A percentile compares a stretch with the other conserved stretches of the same genome.
phyloP scores from a whole-genome alignment of 2,797 vertebrate genomes.

The Austrolebias charrua region DNA sequence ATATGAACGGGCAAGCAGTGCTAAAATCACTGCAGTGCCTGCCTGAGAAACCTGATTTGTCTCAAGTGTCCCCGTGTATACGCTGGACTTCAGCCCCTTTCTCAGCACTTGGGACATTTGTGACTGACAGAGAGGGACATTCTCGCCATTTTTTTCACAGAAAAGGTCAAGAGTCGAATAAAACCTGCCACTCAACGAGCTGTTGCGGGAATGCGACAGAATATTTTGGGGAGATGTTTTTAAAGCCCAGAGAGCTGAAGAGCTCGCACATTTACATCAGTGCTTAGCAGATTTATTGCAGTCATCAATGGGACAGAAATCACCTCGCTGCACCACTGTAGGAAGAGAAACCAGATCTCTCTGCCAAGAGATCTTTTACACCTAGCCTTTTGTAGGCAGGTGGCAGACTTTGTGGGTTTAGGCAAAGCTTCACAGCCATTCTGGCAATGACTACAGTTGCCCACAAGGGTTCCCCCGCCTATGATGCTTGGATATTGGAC shows the following conservation, averaged over 20 bases:
- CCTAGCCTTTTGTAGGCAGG: slow-evolving; percentile 16
- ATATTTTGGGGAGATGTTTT: slow-evolving; percentile 15
- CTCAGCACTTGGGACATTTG: slow-evolving; percentile 7
- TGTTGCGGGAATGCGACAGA: slow-evolving; percentile 23
- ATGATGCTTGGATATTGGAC: neutral
- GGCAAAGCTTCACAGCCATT: slow-evolving; percentile 25
- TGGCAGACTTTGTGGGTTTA: slow-evolving; percentile 10
- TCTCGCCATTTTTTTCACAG: slow-evolving; percentile 22
- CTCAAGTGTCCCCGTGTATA: slow-evolving; percentile 2
- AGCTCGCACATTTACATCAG: slow-evolving; percentile 42
- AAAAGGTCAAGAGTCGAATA: slow-evolving; percentile 47
- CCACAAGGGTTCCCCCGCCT: slow-evolving; percentile 5
- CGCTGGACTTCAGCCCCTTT: slow-evolving; percentile 9
- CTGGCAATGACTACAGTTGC: neutral
- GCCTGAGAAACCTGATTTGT: slow-evolving; percentile 18
- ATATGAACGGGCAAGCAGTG: slow-evolving; percentile 11
- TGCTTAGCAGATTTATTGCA: slow-evolving; percentile 61
- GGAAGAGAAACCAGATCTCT: slow-evolving; percentile 2
- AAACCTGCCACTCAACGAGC: slow-evolving; percentile 44
- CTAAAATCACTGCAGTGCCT: slow-evolving; percentile 13
- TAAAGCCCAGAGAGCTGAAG: slow-evolving; percentile 23
- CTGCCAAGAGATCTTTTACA: slow-evolving; percentile 32
- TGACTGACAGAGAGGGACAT: slow-evolving; percentile 28
- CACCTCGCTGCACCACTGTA: slow-evolving; percentile 22
- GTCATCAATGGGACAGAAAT: slow-evolving; percentile 48